Evolutionary conservation across 2,888 invertebrate species (phyloP), one percentile per base, ranked within the genome.

Genomic region (Shargacucullia verbasci): DNA sequence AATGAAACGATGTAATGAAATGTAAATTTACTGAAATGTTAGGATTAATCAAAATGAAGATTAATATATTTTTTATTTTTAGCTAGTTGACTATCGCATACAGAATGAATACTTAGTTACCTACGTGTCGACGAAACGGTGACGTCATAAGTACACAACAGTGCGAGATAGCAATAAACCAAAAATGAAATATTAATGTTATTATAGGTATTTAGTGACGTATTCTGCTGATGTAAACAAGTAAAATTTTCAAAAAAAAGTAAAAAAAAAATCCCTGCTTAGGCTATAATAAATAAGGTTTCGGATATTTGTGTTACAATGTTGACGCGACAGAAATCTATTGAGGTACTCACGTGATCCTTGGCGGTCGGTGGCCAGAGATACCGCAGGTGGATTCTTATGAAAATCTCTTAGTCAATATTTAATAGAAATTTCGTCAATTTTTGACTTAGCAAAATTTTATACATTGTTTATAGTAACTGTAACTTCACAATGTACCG

Each of bases 41-140:
- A 92, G 90, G 80, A 77, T 86, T 90, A 93, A 89, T 89, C 85
- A 88, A 87, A 90, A 84, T 86, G 81, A 91, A 89, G 84, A 90
- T 89, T 93, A 92, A 93, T 93, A 94, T 94, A 93, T 94, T 92
- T 92, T 92, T 93, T 91, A 92, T 92, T 94, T 92, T 90, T 93
- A 93, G 89, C 92, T 94, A 92, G 92, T 92, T 92, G 91, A 89
- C 88, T 92, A 87, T 90, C 91, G 90, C 91, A 88, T 84, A 82
- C 88, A 82, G 83, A 84, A 85, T 82, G 84, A 80, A 82, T 84
- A 86, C 84, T 87, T 86, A 84, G 89, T 90, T 88, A 86, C 87
- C 87, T 81, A 78, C 80, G 81, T 78, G 79, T 80, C 76, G 68
- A 71, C 70, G 75, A 56, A 60, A 70, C 73, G 69, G 83, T 80